phyloP scores from a whole-genome alignment of 37 sponge, comb jelly and placozoan species.

The Hexactinellida sp. region DNA sequence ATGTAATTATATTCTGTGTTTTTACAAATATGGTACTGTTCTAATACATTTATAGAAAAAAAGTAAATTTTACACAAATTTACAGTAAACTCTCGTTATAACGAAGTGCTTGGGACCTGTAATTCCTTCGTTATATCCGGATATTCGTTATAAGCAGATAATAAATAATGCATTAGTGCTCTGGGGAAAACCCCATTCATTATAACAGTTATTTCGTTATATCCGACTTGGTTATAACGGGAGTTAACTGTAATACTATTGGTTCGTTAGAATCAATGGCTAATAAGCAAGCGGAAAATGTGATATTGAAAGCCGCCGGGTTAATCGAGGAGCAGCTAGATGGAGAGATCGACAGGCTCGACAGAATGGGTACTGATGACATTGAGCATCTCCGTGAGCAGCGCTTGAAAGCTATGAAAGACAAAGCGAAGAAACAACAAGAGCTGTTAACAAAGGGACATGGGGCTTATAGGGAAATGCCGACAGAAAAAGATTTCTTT shows the following conservation, averaged over 20 bases:
- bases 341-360: constrained; percentile 67
- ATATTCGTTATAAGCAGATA: too few relatives aligned
- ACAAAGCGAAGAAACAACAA: constrained; percentile 55
- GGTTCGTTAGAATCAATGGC: too few relatives aligned
- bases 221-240: too few relatives aligned
- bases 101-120: too few relatives aligned
- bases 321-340: constrained; percentile 65
- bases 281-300: constrained; percentile 29
- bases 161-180: too few relatives aligned
- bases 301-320: constrained; percentile 44
- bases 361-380: constrained; percentile 65
- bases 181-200: too few relatives aligned
- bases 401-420: constrained; percentile 53
- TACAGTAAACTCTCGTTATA: too few relatives aligned
- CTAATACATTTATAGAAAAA: too few relatives aligned
- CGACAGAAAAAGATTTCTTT: constrained; percentile 93
- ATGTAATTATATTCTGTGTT: not conserved
- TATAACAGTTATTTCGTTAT: too few relatives aligned
- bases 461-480: constrained; percentile 66
- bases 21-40: not conserved
- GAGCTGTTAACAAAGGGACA: constrained; percentile 75
- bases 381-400: constrained; percentile 50
- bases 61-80: too few relatives aligned
- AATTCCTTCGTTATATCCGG: too few relatives aligned
- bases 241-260: too few relatives aligned